phyloP scores from a whole-genome alignment of 2,888 invertebrate genomes.

The Therioaphis trifolii region DNA sequence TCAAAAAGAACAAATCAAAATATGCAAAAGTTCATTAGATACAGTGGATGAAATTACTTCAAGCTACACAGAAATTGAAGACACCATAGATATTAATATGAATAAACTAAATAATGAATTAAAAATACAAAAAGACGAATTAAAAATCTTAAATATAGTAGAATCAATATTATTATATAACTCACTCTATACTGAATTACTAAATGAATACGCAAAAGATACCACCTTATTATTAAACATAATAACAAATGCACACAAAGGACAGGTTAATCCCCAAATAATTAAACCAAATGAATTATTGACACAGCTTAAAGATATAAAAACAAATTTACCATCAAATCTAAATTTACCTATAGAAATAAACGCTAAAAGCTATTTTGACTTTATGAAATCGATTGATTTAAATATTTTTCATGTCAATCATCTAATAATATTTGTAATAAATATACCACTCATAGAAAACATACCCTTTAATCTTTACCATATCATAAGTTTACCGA shows the following conservation, averaged over 20 bases:
- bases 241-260: background rate
- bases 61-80: background rate
- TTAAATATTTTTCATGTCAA: too few species aligned
- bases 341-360: too few species aligned
- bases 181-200: background rate
- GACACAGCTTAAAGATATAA: too few species aligned
- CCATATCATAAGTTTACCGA: too few species aligned
- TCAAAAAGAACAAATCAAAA: background rate
- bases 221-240: background rate
- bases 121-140: background rate
- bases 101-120: background rate
- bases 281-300: background rate
- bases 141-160: background rate
- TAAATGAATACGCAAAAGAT: background rate
- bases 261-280: background rate
- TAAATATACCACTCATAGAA: too few species aligned
- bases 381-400: too few species aligned
- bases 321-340: too few species aligned
- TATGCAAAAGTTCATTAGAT: background rate
- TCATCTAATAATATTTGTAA: too few species aligned
- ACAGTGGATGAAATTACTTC: background rate
- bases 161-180: background rate
- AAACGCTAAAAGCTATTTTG: too few species aligned
- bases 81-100: background rate
- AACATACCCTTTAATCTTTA: too few species aligned